A percentile compares a stretch with the other conserved stretches of the same genome.
These are phyloP conservation scores for Asarcornis scutulata DNA, from an alignment of 2,113 vertebrate genomes.

Conservation along the genomic window DNA sequence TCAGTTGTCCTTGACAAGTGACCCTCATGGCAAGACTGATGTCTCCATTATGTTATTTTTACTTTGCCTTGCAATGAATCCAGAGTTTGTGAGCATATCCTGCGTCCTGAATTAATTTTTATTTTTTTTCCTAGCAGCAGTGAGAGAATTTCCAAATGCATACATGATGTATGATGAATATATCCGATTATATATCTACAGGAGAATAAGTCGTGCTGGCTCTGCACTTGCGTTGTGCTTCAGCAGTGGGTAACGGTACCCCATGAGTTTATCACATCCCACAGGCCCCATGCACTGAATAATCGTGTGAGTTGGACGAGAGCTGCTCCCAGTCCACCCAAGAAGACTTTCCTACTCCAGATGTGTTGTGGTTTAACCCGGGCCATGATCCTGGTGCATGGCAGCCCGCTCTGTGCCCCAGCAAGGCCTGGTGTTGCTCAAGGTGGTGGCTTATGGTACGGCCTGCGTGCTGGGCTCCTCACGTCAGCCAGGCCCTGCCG, in stretches of 20 bases:
- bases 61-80: background rate
- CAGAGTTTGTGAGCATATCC: background rate
- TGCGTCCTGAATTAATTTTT: background rate
- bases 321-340: background rate
- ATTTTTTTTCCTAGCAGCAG: background rate
- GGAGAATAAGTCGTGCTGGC: background rate
- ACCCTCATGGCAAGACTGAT: background rate
- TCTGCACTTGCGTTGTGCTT: background rate
- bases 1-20: background rate
- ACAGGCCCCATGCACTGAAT: background rate
- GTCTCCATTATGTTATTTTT: background rate
- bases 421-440: background rate
- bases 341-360: background rate
- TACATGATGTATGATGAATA: background rate
- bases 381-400: too few species aligned
- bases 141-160: background rate
- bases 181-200: background rate
- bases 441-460: too few species aligned
- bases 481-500: rapidly evolving
- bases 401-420: background rate
- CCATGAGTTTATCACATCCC: background rate
- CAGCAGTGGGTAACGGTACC: background rate
- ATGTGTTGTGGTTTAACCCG: background rate
- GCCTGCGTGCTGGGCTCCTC: rapidly evolving
- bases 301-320: background rate